Conservation (phyloP, 2,888 invertebrate genomes). For the Andrena camellia region DNA sequence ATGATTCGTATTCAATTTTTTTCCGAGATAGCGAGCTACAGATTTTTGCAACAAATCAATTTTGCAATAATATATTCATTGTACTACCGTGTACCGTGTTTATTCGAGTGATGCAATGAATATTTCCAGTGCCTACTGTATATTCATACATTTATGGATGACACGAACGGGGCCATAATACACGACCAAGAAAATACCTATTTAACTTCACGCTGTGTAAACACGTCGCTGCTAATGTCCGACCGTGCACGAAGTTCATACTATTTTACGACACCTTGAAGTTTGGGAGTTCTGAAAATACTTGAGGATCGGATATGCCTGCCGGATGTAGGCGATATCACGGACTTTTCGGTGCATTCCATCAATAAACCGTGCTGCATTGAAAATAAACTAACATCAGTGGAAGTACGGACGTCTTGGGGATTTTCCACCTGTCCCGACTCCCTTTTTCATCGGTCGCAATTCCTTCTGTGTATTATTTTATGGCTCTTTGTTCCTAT, state of each 20-base stretch:
- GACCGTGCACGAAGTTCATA: constrained; percentile 27
- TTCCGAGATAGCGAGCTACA: too few relatives aligned
- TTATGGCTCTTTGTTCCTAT: constrained; percentile 15
- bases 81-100: too few relatives aligned
- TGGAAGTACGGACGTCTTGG: constrained; percentile 18
- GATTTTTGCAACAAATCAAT: too few relatives aligned
- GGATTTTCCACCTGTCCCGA: constrained; percentile 53
- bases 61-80: too few relatives aligned
- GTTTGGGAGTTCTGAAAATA: constrained; percentile 26
- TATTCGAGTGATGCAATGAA: too few relatives aligned
- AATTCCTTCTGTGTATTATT: constrained; percentile 47
- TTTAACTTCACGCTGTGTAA: background rate
- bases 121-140: too few relatives aligned
- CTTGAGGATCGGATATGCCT: background rate
- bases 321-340: constrained; percentile 29
- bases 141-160: background rate
- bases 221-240: background rate
- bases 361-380: constrained; percentile 44
- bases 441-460: constrained; percentile 36
- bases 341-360: constrained; percentile 22
- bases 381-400: constrained; percentile 43
- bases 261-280: constrained; percentile 3
- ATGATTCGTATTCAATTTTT: too few relatives aligned
- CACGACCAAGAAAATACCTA: background rate
- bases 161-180: background rate